Conservation (phyloP, 2,113 vertebrate species). For the Sturnus vulgaris region DNA sequence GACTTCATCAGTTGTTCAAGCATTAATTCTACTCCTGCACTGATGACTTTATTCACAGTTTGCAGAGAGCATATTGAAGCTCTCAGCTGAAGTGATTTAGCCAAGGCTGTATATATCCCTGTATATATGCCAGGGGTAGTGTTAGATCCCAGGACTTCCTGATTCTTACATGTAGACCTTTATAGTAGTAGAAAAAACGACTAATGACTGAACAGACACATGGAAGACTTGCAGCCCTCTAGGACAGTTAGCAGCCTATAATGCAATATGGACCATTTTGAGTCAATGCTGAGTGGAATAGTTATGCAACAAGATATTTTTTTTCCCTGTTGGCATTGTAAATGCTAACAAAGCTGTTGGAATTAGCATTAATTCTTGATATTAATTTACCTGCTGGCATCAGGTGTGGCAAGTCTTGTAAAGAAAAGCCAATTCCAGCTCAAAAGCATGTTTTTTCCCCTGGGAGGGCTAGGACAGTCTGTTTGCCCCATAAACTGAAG, state of each 20-base stretch:
- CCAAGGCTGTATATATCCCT: neutral
- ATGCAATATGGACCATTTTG: neutral
- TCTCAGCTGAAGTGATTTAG: neutral
- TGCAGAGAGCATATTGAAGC: neutral
- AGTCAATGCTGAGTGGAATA: neutral
- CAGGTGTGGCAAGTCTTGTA: neutral
- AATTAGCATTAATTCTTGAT: neutral
- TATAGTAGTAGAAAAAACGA: neutral
- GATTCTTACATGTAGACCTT: neutral
- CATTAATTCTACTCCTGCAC: neutral
- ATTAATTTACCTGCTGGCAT: neutral
- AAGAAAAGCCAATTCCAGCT: neutral
- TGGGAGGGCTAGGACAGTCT: neutral
- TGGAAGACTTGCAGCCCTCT: neutral
- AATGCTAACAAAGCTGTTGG: neutral
- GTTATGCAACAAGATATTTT: neutral
- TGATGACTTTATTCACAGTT: constrained; percentile 23
- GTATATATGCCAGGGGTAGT: neutral
- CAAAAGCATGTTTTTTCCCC: too few species aligned
- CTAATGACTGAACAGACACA: neutral
- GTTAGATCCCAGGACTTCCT: neutral
- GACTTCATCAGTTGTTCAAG: neutral
- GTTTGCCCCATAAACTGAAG: neutral
- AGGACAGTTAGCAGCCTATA: neutral
- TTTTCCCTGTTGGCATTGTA: neutral